Conservation (phyloP, 2,888 invertebrate species). For the Mactromeris polynyma region DNA sequence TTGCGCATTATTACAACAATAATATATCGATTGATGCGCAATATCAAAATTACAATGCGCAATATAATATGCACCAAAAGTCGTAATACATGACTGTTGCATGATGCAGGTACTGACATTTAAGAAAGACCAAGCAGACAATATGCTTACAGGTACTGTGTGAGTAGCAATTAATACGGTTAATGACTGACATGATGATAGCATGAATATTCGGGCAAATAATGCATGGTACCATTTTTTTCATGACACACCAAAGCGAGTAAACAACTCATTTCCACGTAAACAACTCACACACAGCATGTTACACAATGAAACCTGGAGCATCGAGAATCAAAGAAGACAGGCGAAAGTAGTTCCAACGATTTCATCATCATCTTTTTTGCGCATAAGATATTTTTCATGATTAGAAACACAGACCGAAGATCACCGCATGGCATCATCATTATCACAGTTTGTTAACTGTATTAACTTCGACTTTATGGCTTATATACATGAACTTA, state of each 20-base stretch:
- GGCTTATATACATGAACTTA: neutral
- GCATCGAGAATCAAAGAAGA: neutral
- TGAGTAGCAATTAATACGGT: neutral
- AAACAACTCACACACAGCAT: neutral
- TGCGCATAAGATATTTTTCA: neutral
- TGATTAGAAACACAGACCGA: neutral
- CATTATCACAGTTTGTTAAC: constrained; percentile 10
- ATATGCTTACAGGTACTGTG: neutral
- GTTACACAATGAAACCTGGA: neutral
- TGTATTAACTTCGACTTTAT: neutral
- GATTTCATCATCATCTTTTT: neutral
- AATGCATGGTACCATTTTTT: neutral
- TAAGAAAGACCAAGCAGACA: neutral
- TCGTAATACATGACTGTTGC: neutral
- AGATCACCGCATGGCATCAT: neutral
- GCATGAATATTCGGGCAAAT: neutral
- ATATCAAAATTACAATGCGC: neutral
- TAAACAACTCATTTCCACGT: neutral
- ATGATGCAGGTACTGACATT: neutral
- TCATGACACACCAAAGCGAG: neutral
- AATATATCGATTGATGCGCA: neutral
- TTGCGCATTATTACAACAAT: neutral
- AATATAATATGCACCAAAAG: neutral
- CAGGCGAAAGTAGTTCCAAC: constrained; percentile 8
- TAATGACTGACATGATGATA: neutral